Evolutionary conservation across 2,888 invertebrate genomes (phyloP).

Genomic region (Melieria omissa): DNA sequence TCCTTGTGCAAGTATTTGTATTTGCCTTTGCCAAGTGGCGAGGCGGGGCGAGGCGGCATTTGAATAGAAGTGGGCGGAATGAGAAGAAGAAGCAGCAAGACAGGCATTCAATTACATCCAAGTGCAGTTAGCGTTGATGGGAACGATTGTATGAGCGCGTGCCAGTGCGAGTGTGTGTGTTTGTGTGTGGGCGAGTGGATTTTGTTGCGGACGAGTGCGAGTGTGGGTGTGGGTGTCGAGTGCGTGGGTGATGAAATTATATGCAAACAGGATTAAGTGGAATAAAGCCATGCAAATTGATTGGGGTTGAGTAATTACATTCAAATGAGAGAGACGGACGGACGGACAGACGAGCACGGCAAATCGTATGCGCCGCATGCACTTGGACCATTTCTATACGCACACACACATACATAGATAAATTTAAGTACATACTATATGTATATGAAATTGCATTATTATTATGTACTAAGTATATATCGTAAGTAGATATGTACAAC

Average conservation of each 20-base stretch:
- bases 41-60: too few relatives aligned
- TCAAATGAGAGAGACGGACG: slow-evolving; percentile 21
- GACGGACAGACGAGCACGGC: neutral
- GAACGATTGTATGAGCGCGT: slow-evolving; percentile 10
- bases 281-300: slow-evolving; percentile 59
- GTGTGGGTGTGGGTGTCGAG: neutral
- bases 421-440: too few relatives aligned
- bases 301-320: slow-evolving; percentile 44
- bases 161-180: neutral
- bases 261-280: slow-evolving; percentile 59
- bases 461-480: too few relatives aligned
- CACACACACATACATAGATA: too few relatives aligned
- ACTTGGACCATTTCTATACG: too few relatives aligned
- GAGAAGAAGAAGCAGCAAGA: neutral
- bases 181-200: too few relatives aligned
- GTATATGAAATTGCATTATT: too few relatives aligned
- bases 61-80: neutral
- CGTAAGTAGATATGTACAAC: too few relatives aligned
- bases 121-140: slow-evolving; percentile 23
- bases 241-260: slow-evolving; percentile 47
- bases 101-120: slow-evolving; percentile 28
- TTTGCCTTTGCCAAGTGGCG: too few relatives aligned
- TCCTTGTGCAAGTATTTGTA: too few relatives aligned
- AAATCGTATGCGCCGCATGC: too few relatives aligned
- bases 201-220: neutral